These are phyloP conservation scores for Boulengeromyrus knoepffleri DNA, from an alignment of 2,113 vertebrate species.

Conservation along the genomic window DNA sequence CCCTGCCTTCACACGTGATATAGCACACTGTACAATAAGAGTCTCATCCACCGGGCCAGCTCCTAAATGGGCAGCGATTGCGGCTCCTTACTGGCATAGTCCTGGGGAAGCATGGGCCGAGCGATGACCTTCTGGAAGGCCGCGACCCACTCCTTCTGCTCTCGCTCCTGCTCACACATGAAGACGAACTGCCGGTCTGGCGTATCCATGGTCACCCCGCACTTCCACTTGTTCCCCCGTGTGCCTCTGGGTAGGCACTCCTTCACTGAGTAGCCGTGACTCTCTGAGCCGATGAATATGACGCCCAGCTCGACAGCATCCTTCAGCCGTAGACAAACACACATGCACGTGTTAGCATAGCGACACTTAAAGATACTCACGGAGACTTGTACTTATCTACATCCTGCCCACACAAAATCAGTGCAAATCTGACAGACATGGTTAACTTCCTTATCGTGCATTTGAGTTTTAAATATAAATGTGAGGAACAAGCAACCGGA, in stretches of 20 bases:
- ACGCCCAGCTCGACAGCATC: slow-evolving; percentile 78
- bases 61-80: neutral
- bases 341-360: slow-evolving; percentile 10
- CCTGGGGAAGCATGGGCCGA: slow-evolving; percentile 62
- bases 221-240: slow-evolving; percentile 72
- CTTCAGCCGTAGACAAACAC: slow-evolving; percentile 43
- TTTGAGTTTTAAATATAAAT: neutral
- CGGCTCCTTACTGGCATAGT: slow-evolving; percentile 54
- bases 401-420: neutral
- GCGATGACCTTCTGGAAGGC: slow-evolving; percentile 65
- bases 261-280: slow-evolving; percentile 67
- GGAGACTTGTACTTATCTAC: neutral
- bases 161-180: slow-evolving; percentile 73
- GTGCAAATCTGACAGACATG: neutral
- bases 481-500: neutral
- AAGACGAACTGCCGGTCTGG: slow-evolving; percentile 74
- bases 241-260: slow-evolving; percentile 59
- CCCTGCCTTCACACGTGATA: neutral
- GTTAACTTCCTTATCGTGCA: neutral
- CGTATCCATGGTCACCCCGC: slow-evolving; percentile 64
- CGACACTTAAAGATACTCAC: neutral
- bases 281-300: slow-evolving; percentile 71
- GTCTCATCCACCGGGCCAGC: neutral
- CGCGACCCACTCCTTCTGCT: slow-evolving; percentile 78
- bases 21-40: neutral